Percentiles rank a stretch among this genome's conserved stretches.
Conservation (phyloP, 2,797 vertebrate genomes). For the Platalea minor region DNA sequence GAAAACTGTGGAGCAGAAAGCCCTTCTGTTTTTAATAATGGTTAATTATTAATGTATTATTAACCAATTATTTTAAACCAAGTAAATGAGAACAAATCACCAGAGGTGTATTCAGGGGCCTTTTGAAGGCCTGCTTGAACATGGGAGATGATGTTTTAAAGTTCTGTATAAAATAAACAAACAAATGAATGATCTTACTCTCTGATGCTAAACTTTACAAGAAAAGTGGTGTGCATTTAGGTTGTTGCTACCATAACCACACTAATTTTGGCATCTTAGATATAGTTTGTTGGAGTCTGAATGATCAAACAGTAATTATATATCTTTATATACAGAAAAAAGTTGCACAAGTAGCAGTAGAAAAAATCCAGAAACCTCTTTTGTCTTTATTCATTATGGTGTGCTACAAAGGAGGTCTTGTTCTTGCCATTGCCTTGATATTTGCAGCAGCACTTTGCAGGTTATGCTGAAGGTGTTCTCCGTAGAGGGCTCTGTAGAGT, state of each 20-base stretch:
- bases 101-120: neutral
- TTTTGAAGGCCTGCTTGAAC: neutral
- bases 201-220: neutral
- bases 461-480: neutral
- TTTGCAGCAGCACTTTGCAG: neutral
- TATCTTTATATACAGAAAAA: neutral
- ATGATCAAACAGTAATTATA: neutral
- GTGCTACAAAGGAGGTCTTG: neutral
- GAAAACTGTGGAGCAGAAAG: neutral
- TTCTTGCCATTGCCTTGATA: neutral
- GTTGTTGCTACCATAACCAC: neutral
- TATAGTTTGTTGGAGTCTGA: neutral
- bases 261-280: neutral
- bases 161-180: neutral
- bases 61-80: neutral
- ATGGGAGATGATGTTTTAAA: neutral
- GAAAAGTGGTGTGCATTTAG: neutral
- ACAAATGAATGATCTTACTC: neutral
- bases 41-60: neutral
- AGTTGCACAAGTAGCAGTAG: neutral
- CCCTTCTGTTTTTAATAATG: neutral
- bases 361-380: neutral
- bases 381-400: neutral
- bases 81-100: neutral
- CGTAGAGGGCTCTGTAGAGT: neutral